Conservation (phyloP, 37 sponge, comb jelly and placozoan species). For the Oopsacas minuta region DNA sequence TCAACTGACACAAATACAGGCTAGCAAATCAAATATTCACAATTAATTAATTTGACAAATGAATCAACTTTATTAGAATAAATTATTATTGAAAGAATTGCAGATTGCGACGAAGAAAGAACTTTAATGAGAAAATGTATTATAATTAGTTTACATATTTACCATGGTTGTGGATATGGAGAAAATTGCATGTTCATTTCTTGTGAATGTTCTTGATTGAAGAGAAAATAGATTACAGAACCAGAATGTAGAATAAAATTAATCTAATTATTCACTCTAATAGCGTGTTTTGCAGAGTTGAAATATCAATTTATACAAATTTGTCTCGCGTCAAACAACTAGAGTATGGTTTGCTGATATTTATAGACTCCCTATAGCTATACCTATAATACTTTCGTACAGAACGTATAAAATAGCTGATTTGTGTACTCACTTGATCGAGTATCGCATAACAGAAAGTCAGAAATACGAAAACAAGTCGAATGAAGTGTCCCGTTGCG, state of each 20-base stretch:
- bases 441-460: not conserved
- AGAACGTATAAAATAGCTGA: not conserved
- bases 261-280: not conserved
- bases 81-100: not conserved
- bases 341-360: conserved; percentile 14
- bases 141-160: not conserved
- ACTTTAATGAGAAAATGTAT: not conserved
- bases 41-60: not conserved
- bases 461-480: not conserved
- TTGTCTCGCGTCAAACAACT: not conserved
- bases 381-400: not conserved
- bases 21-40: not conserved
- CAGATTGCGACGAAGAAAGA: not conserved
- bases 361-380: not conserved
- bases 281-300: not conserved
- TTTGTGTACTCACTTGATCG: not conserved
- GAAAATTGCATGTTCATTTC: not conserved
- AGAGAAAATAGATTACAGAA: not conserved
- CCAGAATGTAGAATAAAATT: not conserved
- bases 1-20: not conserved
- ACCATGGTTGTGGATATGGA: not conserved
- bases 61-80: not conserved
- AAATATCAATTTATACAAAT: not conserved
- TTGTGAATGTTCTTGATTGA: not conserved
- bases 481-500: not conserved